phyloP scores from a whole-genome alignment of 2,888 invertebrate genomes.

The Cheilosia urbana region DNA sequence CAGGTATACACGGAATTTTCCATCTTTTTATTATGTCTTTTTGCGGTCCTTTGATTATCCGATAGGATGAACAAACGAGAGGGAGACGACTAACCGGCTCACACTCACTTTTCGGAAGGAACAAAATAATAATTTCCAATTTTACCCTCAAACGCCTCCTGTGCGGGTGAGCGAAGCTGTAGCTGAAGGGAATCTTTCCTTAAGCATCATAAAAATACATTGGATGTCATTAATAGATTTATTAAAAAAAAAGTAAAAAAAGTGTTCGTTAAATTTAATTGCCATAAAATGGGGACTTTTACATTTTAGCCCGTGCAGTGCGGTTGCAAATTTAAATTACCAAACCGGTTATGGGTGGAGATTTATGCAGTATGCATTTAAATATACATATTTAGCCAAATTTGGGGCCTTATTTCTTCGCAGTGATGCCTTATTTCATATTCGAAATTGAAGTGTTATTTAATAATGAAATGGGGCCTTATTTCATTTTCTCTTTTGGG shows the following conservation, averaged over 20 bases:
- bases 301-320: too few species aligned
- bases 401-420: too few species aligned
- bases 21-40: constrained; percentile 47
- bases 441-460: too few species aligned
- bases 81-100: constrained; percentile 24
- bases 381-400: too few species aligned
- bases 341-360: too few species aligned
- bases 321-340: too few species aligned
- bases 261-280: constrained; percentile 23
- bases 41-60: constrained; percentile 72
- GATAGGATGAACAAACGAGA: constrained; percentile 48
- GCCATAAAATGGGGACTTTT: not conserved
- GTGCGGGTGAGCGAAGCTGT: constrained; percentile 21
- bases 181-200: constrained; percentile 12
- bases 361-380: too few species aligned
- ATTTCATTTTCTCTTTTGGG: too few species aligned
- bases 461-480: too few species aligned
- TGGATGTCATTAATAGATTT: constrained; percentile 45
- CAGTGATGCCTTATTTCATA: too few species aligned
- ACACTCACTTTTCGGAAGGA: not conserved
- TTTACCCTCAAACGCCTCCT: constrained; percentile 65
- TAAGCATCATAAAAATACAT: constrained; percentile 1
- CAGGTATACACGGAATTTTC: constrained; percentile 33
- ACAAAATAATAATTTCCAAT: constrained; percentile 67
- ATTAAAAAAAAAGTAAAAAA: constrained; percentile 13